Base-by-base conservation (phyloP, 2,888 invertebrate species). In the Acronicta leporina region DNA sequence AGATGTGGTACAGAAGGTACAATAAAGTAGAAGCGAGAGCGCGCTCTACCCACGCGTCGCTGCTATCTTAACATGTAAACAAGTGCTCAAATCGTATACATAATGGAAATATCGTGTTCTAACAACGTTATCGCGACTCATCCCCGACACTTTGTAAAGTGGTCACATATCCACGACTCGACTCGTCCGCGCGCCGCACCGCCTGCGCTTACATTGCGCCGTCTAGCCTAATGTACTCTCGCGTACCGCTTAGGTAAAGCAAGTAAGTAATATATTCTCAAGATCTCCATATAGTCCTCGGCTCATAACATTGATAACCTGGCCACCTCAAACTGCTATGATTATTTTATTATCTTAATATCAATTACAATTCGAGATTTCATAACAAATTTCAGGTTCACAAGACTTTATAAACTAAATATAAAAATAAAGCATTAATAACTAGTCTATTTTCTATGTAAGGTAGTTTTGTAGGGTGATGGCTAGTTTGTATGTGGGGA, bases 91-190 rank as follows among this genome's bases (percentile, higher is more conserved):
- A 94, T 94, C 93, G 94, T 94, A 94, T 94, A 94, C 94, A 92
- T 94, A 94, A 94, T 94, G 94, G 94, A 92, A 94, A 94, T 94
- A 94, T 93, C 94, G 92, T 94, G 94, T 94, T 93, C 92, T 90
- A 92, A 92, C 92, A 92, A 91, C 92, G 92, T 89, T 93, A 94
- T 94, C 93, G 90, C 92, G 90, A 87, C 92, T 92, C 94, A 91
- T 92, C 92, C 92, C 89, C 92, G 92, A 92, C 94, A 91, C 90
- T 94, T 92, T 92, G 92, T 93, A 92, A 92, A 94, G 93, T 92
- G 93, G 90, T 88, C 90, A 87, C 89, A 89, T 86, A 89, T 88
- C 87, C 89, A 83, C 79, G 85, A 84, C 85, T 79, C 85, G 88
- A 82, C 84, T 84, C 79, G 64, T 54, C 44, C 53, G 64, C 54